Evolutionary conservation across 1,140 invertebrate genomes (phyloP).

Genomic region (Apis cerana): DNA sequence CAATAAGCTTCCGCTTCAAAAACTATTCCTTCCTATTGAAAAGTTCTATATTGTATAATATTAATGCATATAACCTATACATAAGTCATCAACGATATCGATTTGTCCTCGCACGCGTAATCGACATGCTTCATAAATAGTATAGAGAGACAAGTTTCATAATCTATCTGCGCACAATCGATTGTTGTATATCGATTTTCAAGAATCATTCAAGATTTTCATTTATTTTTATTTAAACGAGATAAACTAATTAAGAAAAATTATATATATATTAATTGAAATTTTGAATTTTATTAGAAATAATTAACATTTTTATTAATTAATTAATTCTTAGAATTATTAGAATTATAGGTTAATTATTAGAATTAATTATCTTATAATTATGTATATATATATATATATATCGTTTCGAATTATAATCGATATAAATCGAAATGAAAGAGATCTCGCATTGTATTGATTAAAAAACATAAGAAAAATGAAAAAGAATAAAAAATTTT

Average conservation of each 20-base stretch:
- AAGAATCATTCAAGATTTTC: neutral
- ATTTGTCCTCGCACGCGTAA: constrained; percentile 1
- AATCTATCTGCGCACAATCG: constrained; percentile 7
- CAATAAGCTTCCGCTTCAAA: constrained; percentile 11
- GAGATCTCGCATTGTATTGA: neutral
- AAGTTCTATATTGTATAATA: neutral
- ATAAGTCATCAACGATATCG: neutral
- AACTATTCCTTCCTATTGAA: neutral
- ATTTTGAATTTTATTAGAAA: neutral
- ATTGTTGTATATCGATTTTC: neutral
- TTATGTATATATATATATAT: neutral
- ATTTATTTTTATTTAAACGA: constrained; percentile 11
- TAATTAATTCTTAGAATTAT: too few relatives aligned
- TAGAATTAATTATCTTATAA: neutral
- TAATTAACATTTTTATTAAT: too few relatives aligned
- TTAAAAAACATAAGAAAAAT: neutral
- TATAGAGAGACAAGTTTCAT: neutral
- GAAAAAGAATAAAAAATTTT: too few relatives aligned
- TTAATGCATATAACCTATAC: too few relatives aligned
- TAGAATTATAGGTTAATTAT: too few relatives aligned
- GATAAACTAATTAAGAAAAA: constrained; percentile 3
- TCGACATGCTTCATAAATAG: constrained; percentile 5
- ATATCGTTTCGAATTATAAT: too few relatives aligned
- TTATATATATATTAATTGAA: neutral
- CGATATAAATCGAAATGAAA: neutral